These are phyloP conservation scores for Schizothorax lantsangensis DNA, from an alignment of 2,797 vertebrate genomes.

Conservation along the genomic window DNA sequence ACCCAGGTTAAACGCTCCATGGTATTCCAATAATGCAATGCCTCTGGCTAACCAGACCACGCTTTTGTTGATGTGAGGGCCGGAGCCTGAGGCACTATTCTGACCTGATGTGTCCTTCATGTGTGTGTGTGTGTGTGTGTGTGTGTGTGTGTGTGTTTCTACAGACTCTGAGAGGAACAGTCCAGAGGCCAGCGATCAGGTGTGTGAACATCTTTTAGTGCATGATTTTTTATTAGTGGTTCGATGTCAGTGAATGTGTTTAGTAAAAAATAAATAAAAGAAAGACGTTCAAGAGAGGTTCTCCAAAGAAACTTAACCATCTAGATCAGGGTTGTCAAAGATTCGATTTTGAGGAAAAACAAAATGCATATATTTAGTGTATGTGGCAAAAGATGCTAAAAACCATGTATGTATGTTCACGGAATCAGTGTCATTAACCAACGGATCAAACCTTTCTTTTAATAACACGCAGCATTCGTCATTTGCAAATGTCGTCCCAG, in stretches of 20 bases:
- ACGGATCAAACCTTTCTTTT: background rate
- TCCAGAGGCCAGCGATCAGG: constrained; percentile 87
- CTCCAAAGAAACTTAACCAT: background rate
- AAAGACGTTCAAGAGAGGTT: background rate
- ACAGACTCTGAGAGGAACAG: constrained; percentile 90
- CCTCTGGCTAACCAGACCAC: constrained; percentile 59
- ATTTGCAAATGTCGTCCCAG: background rate
- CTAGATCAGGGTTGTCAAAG: background rate
- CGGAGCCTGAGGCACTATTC: constrained; percentile 58
- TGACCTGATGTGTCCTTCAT: constrained; percentile 51
- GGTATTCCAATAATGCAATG: constrained; percentile 58
- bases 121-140: constrained; percentile 37
- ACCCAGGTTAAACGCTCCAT: constrained; percentile 56
- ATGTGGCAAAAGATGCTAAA: background rate
- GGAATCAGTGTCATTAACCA: background rate
- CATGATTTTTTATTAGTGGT: background rate
- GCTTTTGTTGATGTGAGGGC: constrained; percentile 61
- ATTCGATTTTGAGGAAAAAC: background rate
- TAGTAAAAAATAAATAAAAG: background rate
- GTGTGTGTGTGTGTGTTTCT: constrained; percentile 61
- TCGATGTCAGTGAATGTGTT: background rate
- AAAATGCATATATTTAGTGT: background rate
- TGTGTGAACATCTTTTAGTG: constrained; percentile 64
- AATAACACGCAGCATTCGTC: background rate
- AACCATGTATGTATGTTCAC: background rate